phyloP scores from a whole-genome alignment of 2,888 invertebrate species.

The Platerodrilus igneus region DNA sequence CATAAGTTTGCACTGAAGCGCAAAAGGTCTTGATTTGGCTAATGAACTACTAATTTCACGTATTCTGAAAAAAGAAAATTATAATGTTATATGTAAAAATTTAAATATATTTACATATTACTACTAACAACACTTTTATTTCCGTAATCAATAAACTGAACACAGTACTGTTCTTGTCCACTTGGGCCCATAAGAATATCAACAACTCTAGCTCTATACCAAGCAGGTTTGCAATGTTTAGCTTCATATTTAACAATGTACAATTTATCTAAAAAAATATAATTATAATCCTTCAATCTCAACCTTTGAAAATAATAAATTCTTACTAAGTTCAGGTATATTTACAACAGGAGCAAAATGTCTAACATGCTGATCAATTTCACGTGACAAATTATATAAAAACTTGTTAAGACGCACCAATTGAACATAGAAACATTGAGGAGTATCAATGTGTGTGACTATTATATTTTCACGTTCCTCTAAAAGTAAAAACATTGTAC shows the following conservation, averaged over 20 bases:
- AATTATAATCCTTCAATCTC: constrained; percentile 13
- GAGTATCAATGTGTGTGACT: constrained; percentile 56
- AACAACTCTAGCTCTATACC: constrained; percentile 63
- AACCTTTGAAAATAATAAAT: too few species aligned
- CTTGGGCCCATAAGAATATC: constrained; percentile 34
- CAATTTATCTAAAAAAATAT: constrained; percentile 51
- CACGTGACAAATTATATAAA: constrained; percentile 12
- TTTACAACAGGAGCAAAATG: constrained; percentile 26
- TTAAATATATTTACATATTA: constrained; percentile 48
- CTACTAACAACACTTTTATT: constrained; percentile 49
- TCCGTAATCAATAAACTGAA: constrained; percentile 65
- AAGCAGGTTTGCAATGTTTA: constrained; percentile 53
- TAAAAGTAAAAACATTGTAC: constrained; percentile 8
- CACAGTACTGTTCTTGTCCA: constrained; percentile 46
- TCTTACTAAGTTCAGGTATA: constrained; percentile 34
- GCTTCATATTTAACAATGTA: constrained; percentile 57
- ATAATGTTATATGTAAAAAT: constrained; percentile 1
- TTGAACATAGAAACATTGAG: constrained; percentile 60
- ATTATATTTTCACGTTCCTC: constrained; percentile 49
- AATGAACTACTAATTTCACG: constrained; percentile 49
- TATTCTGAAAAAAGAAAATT: constrained; percentile 43
- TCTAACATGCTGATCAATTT: constrained; percentile 26
- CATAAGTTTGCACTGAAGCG: constrained; percentile 56
- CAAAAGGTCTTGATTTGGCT: constrained; percentile 50
- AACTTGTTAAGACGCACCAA: constrained; percentile 43